phyloP scores from a whole-genome alignment of 30 jellyfish, hydroid and myxozoan genomes.

The Aurelia sp. region DNA sequence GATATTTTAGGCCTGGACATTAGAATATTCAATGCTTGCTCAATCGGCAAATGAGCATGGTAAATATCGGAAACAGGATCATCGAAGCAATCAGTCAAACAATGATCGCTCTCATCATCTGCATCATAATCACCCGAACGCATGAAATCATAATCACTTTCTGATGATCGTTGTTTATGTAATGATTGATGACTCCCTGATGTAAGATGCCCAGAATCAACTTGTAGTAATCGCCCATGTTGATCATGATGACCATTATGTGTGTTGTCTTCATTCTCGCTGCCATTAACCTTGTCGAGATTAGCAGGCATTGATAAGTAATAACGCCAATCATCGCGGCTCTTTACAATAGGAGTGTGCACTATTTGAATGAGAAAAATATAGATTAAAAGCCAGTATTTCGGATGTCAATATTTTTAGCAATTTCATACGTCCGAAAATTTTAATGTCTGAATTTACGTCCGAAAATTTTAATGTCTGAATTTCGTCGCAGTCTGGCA shows the following conservation, averaged over 20 bases:
- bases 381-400: no score
- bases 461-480: no score
- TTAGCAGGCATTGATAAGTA: slow-evolving; percentile 78
- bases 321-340: slow-evolving; percentile 66
- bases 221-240: slow-evolving; percentile 16
- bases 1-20: slow-evolving; percentile 72
- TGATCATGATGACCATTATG: neutral
- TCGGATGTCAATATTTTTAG: no score
- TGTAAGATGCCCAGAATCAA: slow-evolving; percentile 69
- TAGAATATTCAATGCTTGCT: slow-evolving; percentile 69
- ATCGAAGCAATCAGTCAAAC: slow-evolving; percentile 2
- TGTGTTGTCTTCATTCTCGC: slow-evolving; percentile 29
- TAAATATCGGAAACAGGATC: neutral
- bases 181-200: slow-evolving; percentile 67
- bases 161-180: slow-evolving; percentile 26
- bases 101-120: slow-evolving; percentile 89
- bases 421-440: no score
- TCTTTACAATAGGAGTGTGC: slow-evolving; percentile 59
- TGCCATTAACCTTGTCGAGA: slow-evolving; percentile 66
- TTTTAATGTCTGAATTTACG: no score
- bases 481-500: no score
- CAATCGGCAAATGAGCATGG: slow-evolving; percentile 44
- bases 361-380: slow-evolving; percentile 34
- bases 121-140: slow-evolving; percentile 88
- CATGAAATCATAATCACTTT: slow-evolving; percentile 71